A percentile compares a stretch with the other conserved stretches of the same genome.
Conservation (phyloP, 2,888 invertebrate genomes). For the Dasypolia templi region DNA sequence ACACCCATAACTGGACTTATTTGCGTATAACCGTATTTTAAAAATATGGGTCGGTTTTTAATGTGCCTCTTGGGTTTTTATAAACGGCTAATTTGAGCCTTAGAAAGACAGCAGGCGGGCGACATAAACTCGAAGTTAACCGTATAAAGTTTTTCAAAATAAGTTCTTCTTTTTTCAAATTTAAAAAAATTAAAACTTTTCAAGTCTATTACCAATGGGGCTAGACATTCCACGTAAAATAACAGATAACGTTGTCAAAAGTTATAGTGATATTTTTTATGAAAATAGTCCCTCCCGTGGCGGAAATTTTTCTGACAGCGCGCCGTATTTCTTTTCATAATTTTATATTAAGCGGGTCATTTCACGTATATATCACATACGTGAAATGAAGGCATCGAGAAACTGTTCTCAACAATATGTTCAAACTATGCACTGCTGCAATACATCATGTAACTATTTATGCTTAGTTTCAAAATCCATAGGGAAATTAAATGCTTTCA, state of each 20-base stretch:
- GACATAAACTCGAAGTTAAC: slow-evolving; percentile 14
- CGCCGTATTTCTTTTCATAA: too few species aligned
- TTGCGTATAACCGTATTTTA: slow-evolving; percentile 15
- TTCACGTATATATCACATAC: too few species aligned
- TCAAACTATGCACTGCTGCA: slow-evolving; percentile 14
- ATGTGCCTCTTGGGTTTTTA: slow-evolving; percentile 23
- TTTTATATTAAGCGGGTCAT: background rate
- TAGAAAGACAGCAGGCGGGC: background rate
- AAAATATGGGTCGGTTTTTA: slow-evolving; percentile 24
- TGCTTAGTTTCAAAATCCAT: slow-evolving; percentile 34
- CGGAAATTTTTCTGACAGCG: too few species aligned
- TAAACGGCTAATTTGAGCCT: background rate
- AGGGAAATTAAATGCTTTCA: slow-evolving; percentile 30
- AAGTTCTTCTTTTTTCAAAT: too few species aligned
- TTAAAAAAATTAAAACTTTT: too few species aligned
- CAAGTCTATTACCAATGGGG: too few species aligned
- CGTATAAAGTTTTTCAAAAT: too few species aligned
- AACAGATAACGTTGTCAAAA: too few species aligned
- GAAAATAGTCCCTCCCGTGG: background rate
- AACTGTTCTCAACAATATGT: slow-evolving; percentile 2
- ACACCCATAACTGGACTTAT: slow-evolving; percentile 2
- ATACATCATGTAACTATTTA: background rate
- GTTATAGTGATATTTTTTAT: too few species aligned
- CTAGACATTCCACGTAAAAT: too few species aligned
- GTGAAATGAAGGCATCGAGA: background rate